Conservation (phyloP, 64 coral and sea anemone genomes). For the Montipora cactus region DNA sequence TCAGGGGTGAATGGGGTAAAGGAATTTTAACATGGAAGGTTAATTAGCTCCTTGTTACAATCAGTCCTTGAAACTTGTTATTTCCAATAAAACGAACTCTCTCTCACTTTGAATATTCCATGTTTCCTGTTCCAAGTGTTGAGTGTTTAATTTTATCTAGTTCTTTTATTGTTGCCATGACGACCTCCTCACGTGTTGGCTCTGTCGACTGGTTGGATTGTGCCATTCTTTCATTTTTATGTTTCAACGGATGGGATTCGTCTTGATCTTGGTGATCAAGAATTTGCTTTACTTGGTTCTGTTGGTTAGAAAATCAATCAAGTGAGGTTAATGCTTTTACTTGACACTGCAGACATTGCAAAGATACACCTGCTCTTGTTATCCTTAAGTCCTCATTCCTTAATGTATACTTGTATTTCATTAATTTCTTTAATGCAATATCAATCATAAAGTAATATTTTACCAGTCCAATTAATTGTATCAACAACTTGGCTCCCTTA, state of each 20-base stretch:
- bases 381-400: too few species aligned
- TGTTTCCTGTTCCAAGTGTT: background rate
- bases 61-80: background rate
- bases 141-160: conserved; percentile 79
- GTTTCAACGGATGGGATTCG: background rate
- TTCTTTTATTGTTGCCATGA: conserved; percentile 86
- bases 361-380: too few species aligned
- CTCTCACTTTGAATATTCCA: conserved; percentile 11
- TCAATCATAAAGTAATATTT: too few species aligned
- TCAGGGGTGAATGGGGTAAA: too few species aligned
- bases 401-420: too few species aligned
- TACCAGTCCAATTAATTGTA: too few species aligned
- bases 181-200: conserved; percentile 85
- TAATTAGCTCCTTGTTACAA: too few species aligned
- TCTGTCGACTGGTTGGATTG: background rate
- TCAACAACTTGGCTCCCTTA: too few species aligned
- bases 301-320: background rate
- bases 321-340: background rate
- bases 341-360: too few species aligned
- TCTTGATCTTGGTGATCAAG: conserved; percentile 36
- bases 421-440: too few species aligned
- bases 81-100: background rate
- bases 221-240: background rate
- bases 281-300: conserved; percentile 62
- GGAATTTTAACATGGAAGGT: too few species aligned